Percentiles rank a stretch among this genome's conserved stretches.
Evolutionary conservation across 2,888 invertebrate species (phyloP).

Genomic region (Drosophila tripunctata): DNA sequence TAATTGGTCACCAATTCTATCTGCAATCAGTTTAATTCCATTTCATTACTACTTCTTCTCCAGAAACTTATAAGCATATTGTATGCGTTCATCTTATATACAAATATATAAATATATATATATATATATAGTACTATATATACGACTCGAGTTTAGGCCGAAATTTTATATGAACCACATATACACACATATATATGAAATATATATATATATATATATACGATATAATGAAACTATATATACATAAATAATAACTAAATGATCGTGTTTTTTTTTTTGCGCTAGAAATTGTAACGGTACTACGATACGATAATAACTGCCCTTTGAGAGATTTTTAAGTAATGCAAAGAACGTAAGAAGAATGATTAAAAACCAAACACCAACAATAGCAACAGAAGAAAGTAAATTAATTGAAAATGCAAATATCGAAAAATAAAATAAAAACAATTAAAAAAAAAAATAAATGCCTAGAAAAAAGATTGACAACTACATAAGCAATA

Average conservation of each 20-base stretch:
- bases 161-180: slow-evolving; percentile 26
- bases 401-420: neutral
- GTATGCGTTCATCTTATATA: slow-evolving; percentile 22
- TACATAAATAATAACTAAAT: slow-evolving; percentile 14
- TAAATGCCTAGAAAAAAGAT: slow-evolving; percentile 27
- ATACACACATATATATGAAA: slow-evolving; percentile 10
- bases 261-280: slow-evolving; percentile 44
- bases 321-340: slow-evolving; percentile 75
- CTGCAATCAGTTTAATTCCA: slow-evolving; percentile 6
- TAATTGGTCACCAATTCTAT: slow-evolving; percentile 11
- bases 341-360: slow-evolving; percentile 1
- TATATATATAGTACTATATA: slow-evolving; percentile 3
- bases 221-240: slow-evolving; percentile 34
- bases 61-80: slow-evolving; percentile 1
- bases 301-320: slow-evolving; percentile 55
- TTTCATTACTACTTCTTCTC: slow-evolving; percentile 20
- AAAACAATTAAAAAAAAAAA: slow-evolving; percentile 1
- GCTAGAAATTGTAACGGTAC: slow-evolving; percentile 42
- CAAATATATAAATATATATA: neutral
- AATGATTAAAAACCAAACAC: slow-evolving; percentile 16
- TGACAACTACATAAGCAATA: slow-evolving; percentile 59
- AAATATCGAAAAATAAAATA: slow-evolving; percentile 5
- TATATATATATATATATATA: slow-evolving; percentile 27
- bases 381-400: slow-evolving; percentile 22
- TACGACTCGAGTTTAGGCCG: slow-evolving; percentile 21